phyloP scores from a whole-genome alignment of 2,797 vertebrate species.

The Steatocranus sp. region DNA sequence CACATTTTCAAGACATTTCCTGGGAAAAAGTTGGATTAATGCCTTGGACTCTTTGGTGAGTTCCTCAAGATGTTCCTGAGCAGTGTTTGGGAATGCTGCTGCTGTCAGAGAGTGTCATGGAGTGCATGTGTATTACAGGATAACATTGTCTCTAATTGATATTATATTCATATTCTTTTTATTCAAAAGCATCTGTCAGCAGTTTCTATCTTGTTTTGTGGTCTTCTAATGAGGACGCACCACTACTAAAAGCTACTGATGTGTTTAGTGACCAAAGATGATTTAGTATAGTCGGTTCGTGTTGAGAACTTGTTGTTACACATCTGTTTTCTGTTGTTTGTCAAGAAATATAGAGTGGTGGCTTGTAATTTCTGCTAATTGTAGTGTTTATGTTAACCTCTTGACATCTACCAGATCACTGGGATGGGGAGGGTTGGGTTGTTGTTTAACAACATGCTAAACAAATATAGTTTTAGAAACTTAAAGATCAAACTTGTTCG shows the following conservation, averaged over 20 bases:
- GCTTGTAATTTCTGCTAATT: background rate
- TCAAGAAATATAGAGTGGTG: background rate
- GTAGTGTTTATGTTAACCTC: background rate
- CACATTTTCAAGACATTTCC: background rate
- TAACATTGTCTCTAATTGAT: background rate
- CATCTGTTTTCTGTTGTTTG: background rate
- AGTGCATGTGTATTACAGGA: background rate
- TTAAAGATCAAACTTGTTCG: background rate
- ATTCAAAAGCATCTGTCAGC: background rate
- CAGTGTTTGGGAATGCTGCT: background rate
- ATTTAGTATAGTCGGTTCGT: background rate
- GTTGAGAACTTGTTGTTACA: background rate
- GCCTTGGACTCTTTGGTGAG: background rate
- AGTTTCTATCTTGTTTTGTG: background rate
- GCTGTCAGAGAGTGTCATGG: background rate
- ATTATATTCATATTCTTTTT: background rate
- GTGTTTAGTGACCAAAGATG: background rate
- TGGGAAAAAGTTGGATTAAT: background rate
- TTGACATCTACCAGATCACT: background rate
- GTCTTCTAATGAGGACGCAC: background rate
- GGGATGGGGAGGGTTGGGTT: fast-evolving
- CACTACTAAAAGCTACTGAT: background rate
- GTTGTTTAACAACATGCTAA: background rate
- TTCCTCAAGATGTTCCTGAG: background rate
- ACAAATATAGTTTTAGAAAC: background rate